Base-by-base conservation (phyloP, 2,113 vertebrate species). In the Tichodroma muraria region DNA sequence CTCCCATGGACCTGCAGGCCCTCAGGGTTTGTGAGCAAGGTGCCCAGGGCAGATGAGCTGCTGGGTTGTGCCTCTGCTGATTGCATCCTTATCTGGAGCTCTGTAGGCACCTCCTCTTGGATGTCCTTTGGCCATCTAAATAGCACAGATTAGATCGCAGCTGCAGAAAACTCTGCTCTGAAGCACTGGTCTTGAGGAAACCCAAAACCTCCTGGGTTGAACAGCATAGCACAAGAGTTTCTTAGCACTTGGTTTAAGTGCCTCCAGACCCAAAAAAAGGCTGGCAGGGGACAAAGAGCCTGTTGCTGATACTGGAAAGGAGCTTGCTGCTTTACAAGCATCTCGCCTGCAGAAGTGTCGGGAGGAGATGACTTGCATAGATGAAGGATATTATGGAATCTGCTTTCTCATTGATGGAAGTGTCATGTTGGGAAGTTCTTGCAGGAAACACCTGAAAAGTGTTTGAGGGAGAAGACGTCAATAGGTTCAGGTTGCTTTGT, bases 1-100 rank as follows among this genome's bases (percentile, higher is more conserved):
- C 85, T 93, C 86, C 69, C 50, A 10, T 5, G 0, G 64, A 20
- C 42, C 44, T 71, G 78, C 37, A 9, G 40, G 24, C 33, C 52
- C 11, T 60, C 1, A 0, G 60, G 52, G 19, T 47, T 75, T 50
- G 19, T 0, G 0, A 50, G 35, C 45, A 8, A 16, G 33, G 75
- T 5, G 2, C 33, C 44, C 0, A 0, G 37, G 18, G 50, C 7
- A 57, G 90, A 75, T 28, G 70, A 70, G 56, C 65, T 42, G 54
- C 77, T 80, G 5, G 4, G 2, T 10, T 53, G 11, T 63, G 63
- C 30, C 50, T 68, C 68, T 38, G 53, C 82, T 49, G 79, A 88
- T 82, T 88, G 52, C 38, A 66, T 25, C 80, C 64, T 85, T 91
- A 73, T 86, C 90, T 78, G 61, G 37, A 44, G 53, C 19, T 23